Evolutionary conservation across 2,797 vertebrate genomes (phyloP), one percentile per base, ranked within the genome.

Genomic region (Myripristis jacobus): DNA sequence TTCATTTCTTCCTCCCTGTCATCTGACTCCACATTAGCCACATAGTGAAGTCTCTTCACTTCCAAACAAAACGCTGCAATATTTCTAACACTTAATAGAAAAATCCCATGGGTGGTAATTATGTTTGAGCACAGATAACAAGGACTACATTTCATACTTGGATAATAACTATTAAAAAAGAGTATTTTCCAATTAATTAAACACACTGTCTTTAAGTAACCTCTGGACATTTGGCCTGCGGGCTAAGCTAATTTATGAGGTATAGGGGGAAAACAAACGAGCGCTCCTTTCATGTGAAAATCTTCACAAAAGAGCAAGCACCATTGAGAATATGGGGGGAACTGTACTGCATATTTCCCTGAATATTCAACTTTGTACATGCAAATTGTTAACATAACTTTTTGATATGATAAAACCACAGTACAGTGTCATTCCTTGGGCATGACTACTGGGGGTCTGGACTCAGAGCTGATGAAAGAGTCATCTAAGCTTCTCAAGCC

Each of bases 141-240:
- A 88, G 89, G 93, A 92, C 92, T 94, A 92, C 87, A 90, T 94
- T 96, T 95, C 94, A 82, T 94, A 95, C 78, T 83, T 66, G 47
- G 76, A 82, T 86, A 80, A 85, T 75, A 79, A 81, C 82, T 65
- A 84, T 87, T 96, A 96, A 96, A 96, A n/a, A 93, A 91, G 94
- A 96, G 93, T 94, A 93, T 94, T 95, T 96, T 96, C 94, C 95
- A 96, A 96, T 97, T 96, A 97, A 97, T 97, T 96, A 97, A 96
- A 96, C 95, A 96, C 94, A 95, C 91, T 93, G 94, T 90, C 85
- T 93, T 90, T 91, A 92, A 93, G 95, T 94, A 94, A 95, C 95
- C 95, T 95, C 92, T 95, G 95, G 95, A 96, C 95, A 93, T 93
- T 93, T 93, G 95, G 92, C 95, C 96, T 91, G 94, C 89, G 94